Conservation (phyloP, 1,140 invertebrate species). For the Temnothorax curvispinosus region DNA sequence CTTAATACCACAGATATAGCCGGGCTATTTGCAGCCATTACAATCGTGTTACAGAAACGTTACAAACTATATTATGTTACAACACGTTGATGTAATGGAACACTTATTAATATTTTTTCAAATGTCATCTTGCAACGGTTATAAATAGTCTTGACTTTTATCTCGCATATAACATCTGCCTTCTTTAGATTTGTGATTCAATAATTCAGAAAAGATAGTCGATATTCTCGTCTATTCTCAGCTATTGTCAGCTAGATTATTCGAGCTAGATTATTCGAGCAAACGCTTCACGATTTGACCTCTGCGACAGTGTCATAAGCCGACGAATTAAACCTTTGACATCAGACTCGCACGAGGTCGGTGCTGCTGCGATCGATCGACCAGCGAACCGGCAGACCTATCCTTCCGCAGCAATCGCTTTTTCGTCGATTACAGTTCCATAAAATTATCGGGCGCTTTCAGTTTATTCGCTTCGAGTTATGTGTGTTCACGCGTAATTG, state of each 20-base stretch:
- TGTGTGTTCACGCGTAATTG: slow-evolving; percentile 23
- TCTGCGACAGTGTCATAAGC: not conserved
- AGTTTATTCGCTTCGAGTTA: not conserved
- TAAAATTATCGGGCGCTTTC: slow-evolving; percentile 16
- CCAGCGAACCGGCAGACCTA: not conserved
- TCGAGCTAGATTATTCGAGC: not conserved
- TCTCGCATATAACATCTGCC: not conserved
- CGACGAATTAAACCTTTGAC: slow-evolving; percentile 48
- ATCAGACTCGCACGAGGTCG: slow-evolving; percentile 15
- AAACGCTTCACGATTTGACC: slow-evolving; percentile 1
- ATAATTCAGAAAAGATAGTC: slow-evolving; percentile 34
- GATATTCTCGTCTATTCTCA: not conserved
- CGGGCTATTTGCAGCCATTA: not conserved
- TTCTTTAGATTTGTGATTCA: not conserved
- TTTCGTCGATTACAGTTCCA: slow-evolving; percentile 20
- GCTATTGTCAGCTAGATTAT: not conserved
- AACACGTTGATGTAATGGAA: no score
- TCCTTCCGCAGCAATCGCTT: not conserved
- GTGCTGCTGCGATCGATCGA: slow-evolving; percentile 19
- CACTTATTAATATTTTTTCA: not conserved
- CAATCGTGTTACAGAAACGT: not conserved
- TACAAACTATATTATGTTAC: not conserved
- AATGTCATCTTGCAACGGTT: not conserved
- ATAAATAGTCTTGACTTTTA: slow-evolving; percentile 30
- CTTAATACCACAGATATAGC: not conserved